Conservation (phyloP, 2,888 invertebrate species). For the Dolichomitus sp. region DNA sequence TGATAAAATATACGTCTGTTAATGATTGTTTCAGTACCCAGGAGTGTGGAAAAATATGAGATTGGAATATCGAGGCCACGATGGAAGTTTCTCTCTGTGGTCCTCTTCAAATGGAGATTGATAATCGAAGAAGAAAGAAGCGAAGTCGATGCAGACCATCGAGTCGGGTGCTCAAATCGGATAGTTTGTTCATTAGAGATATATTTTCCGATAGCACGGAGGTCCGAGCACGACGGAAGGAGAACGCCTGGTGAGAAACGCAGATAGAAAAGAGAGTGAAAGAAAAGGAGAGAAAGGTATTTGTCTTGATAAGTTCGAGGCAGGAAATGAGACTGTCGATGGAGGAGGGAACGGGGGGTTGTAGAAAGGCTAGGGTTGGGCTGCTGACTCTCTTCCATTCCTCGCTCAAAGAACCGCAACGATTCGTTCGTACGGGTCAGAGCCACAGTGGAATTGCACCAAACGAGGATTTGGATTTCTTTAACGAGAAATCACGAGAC, state of each 20-base stretch:
- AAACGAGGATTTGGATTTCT: conserved; percentile 75
- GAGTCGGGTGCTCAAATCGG: conserved; percentile 71
- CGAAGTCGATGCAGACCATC: conserved; percentile 22
- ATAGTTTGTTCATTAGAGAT: conserved; percentile 81
- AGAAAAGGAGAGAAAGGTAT: conserved; percentile 72
- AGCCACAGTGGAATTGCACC: conserved; percentile 62
- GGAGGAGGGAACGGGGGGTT: conserved; percentile 44
- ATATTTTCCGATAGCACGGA: conserved; percentile 74
- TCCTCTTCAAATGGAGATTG: conserved; percentile 74
- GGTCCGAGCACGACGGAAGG: conserved; percentile 49
- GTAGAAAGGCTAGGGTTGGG: no score
- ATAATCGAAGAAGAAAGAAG: conserved; percentile 71
- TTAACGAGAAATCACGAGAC: conserved; percentile 76
- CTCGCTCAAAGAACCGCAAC: conserved; percentile 46
- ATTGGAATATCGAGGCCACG: conserved; percentile 28
- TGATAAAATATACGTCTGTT: conserved; percentile 5
- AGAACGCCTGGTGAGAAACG: conserved; percentile 5
- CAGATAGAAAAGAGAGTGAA: conserved; percentile 23
- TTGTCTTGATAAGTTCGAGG: conserved; percentile 80
- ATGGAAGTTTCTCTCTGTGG: background rate
- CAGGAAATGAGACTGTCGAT: conserved; percentile 82
- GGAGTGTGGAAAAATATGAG: conserved; percentile 20
- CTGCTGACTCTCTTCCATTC: conserved; percentile 32
- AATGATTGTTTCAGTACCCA: conserved; percentile 1
- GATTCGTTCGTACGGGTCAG: conserved; percentile 44